These are phyloP conservation scores for Campoplex capitator DNA, from an alignment of 2,888 invertebrate species.

Conservation along the genomic window DNA sequence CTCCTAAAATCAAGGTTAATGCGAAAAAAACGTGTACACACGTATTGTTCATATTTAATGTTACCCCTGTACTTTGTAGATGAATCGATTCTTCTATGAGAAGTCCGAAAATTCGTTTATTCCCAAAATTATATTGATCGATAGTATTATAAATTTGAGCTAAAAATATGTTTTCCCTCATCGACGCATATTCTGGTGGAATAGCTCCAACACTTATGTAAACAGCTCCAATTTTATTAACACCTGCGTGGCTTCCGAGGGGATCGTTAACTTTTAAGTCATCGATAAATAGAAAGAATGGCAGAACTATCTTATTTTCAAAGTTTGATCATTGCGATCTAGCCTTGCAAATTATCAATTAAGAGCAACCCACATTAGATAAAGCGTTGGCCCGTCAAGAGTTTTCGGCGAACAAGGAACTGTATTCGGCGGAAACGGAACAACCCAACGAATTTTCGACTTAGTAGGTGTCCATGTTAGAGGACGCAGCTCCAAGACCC, in stretches of 20 bases:
- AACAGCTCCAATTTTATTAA: background rate
- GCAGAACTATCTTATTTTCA: background rate
- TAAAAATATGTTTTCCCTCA: background rate
- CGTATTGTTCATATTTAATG: background rate
- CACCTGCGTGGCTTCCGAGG: background rate
- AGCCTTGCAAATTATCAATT: no score
- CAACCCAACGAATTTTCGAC: no score
- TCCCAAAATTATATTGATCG: background rate
- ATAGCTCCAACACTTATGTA: background rate
- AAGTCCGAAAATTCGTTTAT: background rate
- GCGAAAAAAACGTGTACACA: background rate
- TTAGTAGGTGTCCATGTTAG: no score
- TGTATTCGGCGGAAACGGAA: no score
- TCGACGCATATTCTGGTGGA: background rate
- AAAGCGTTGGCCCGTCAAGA: no score
- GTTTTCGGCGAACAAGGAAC: no score
- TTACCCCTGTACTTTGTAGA: background rate
- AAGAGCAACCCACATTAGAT: no score
- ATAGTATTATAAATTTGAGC: background rate
- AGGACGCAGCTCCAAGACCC: no score
- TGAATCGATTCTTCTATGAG: background rate
- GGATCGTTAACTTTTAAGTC: background rate
- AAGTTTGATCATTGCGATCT: no score
- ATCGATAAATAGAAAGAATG: background rate
- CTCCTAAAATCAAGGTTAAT: background rate